Base-by-base conservation (phyloP, 2,888 invertebrate genomes). In the Hypselothyrea guttata region DNA sequence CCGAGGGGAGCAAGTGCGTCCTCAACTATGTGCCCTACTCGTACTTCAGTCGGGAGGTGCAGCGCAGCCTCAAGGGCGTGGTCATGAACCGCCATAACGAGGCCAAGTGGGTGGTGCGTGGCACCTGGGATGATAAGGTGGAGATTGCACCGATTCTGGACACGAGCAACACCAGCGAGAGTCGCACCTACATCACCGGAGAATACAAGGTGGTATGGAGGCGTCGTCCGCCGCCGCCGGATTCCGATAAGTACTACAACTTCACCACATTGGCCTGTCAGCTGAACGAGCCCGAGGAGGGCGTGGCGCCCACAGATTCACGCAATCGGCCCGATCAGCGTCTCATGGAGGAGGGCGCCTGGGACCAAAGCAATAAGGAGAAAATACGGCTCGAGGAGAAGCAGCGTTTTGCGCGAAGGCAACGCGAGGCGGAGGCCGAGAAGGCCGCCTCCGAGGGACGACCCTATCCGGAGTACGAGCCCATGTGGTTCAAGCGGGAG, bases 11-110 rank as follows among this genome's bases (percentile, higher is more conserved):
- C 88, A 97, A 96, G 90, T 99, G 99, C 90, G 96, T 97, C 89
- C 93, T 99, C 77, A 99, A 98, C 91, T 99, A 97, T 91, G 94
- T 97, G 88, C 98, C 99, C 15, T 99, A 99, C 91, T 98, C 98
- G 67, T 99, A 99, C 91, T 99, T 99, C 91, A 96, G 98, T 70
- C 93, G 98, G 86, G 99, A 99, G 88, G 94, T 95, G 73, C 99
- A 99, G 87, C 92, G 98, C 59, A 94, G 96, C 90, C 97, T 97
- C 57, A 94, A 95, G 76, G 95, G 95, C 15, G 93, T 94, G 59
- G 93, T 95, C 37, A 94, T 94, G 92, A 93, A 95, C 88, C 92
- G 92, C 0, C 91, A 91, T 34, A 94, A 94, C 66, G 94, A 94
- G 90, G 96, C 90, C 90, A 95, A 92, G 93, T 94, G 93, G 93